Percentiles rank a stretch among this genome's conserved stretches.
These are phyloP conservation scores for Drosophila kikkawai DNA, from an alignment of 1,140 invertebrate species.

Conservation along the genomic window DNA sequence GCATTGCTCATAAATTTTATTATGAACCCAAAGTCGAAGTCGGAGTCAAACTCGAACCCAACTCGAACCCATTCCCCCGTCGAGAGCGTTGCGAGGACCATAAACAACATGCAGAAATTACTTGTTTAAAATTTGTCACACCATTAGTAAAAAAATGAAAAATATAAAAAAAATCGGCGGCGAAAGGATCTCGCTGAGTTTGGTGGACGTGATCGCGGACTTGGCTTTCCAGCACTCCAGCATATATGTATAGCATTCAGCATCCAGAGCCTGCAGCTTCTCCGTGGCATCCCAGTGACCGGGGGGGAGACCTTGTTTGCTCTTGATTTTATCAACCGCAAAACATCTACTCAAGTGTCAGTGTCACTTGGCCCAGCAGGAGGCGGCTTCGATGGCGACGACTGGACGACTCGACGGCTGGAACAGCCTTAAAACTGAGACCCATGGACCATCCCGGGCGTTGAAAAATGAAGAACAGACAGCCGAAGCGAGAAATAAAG, in stretches of 20 bases:
- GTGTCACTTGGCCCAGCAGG: conserved; percentile 81
- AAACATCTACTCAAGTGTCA: conserved; percentile 84
- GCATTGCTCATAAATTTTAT: conserved; percentile 82
- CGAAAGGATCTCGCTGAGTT: conserved; percentile 76
- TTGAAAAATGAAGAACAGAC: conserved; percentile 83
- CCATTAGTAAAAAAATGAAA: conserved; percentile 74
- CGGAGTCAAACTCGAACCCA: conserved; percentile 29
- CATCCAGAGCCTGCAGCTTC: conserved; percentile 12
- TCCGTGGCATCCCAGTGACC: conserved; percentile 18
- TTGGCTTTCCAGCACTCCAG: conserved; percentile 13
- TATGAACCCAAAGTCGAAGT: conserved; percentile 56
- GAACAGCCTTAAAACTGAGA: conserved; percentile 32
- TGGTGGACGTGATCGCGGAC: conserved; percentile 41
- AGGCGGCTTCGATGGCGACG: conserved; percentile 59
- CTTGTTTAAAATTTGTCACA: conserved; percentile 84
- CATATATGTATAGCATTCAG: conserved; percentile 6
- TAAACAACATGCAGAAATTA: conserved; percentile 84
- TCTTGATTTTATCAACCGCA: conserved; percentile 84
- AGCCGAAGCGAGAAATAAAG: conserved; percentile 45
- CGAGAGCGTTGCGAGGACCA: conserved; percentile 74
- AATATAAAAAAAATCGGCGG: conserved; percentile 62
- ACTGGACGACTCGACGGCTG: conserved; percentile 23
- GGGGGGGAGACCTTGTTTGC: conserved; percentile 67
- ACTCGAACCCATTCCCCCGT: conserved; percentile 60
- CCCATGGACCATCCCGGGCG: conserved; percentile 69